Conservation (phyloP, 2,113 vertebrate genomes). For the Loxodonta africana region DNA sequence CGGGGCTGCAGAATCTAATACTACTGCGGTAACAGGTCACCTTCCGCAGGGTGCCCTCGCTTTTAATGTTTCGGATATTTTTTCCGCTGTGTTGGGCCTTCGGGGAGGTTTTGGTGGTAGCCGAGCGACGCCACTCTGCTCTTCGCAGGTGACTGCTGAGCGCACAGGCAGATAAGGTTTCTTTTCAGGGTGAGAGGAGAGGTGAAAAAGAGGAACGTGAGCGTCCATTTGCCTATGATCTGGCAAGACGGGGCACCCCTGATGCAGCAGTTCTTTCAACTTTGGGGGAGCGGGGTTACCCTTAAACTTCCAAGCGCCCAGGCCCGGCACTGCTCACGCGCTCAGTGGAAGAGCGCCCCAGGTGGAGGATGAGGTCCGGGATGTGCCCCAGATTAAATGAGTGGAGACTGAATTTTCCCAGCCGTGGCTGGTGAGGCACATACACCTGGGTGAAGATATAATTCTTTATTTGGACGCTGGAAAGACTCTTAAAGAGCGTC, state of each 20-base stretch:
- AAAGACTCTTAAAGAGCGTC: background rate
- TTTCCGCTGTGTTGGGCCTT: background rate
- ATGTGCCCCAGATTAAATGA: background rate
- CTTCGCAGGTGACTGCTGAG: constrained; percentile 65
- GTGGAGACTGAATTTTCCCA: background rate
- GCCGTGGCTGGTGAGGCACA: rapidly evolving
- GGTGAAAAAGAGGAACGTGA: background rate
- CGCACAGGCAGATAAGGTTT: constrained; percentile 27
- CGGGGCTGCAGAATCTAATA: background rate
- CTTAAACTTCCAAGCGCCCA: background rate
- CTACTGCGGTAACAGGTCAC: background rate
- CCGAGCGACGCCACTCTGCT: constrained; percentile 48
- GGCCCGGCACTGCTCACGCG: background rate
- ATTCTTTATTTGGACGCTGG: background rate
- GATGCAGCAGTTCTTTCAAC: constrained; percentile 66
- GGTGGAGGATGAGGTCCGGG: background rate
- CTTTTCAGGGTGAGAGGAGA: background rate
- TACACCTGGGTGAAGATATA: background rate
- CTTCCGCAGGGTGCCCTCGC: background rate
- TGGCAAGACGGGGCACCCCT: constrained; percentile 31
- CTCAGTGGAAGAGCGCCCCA: background rate
- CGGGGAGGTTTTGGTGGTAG: background rate
- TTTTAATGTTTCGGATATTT: background rate
- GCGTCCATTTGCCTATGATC: background rate
- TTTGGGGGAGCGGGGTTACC: background rate